A percentile compares a stretch with the other conserved stretches of the same genome.
Evolutionary conservation across 2,888 invertebrate genomes (phyloP).

Genomic region (Pachliopta kotzebuea): DNA sequence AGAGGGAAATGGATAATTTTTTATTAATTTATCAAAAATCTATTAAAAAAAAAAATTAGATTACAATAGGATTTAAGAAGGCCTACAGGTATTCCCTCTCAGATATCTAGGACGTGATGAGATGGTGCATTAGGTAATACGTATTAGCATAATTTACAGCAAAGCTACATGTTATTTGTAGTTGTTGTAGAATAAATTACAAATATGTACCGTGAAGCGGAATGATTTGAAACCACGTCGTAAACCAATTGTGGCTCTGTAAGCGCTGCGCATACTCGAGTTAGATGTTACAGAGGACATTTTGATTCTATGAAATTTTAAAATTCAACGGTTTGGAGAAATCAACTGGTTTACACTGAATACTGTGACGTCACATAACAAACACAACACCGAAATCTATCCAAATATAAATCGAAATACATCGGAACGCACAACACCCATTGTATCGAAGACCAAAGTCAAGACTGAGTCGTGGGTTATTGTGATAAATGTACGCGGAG

Average conservation of each 20-base stretch:
- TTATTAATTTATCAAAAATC: too few species aligned
- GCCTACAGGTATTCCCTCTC: too few species aligned
- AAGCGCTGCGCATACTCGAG: slow-evolving; percentile 72
- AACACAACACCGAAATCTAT: slow-evolving; percentile 39
- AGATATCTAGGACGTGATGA: too few species aligned
- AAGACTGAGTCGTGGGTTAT: slow-evolving; percentile 67
- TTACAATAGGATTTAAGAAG: too few species aligned
- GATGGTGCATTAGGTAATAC: too few species aligned
- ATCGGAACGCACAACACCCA: slow-evolving; percentile 58
- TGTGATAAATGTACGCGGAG: slow-evolving; percentile 66
- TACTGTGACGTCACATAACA: slow-evolving; percentile 37
- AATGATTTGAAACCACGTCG: slow-evolving; percentile 74
- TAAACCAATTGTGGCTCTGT: slow-evolving; percentile 71
- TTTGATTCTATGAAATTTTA: slow-evolving; percentile 45
- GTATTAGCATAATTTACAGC: too few species aligned
- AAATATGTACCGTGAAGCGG: slow-evolving; percentile 71
- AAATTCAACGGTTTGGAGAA: slow-evolving; percentile 9
- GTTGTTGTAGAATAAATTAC: slow-evolving; percentile 23
- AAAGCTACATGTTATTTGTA: too few species aligned
- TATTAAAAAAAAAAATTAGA: too few species aligned
- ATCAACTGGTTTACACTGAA: slow-evolving; percentile 10
- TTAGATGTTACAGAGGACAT: slow-evolving; percentile 76
- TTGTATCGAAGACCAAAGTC: slow-evolving; percentile 62
- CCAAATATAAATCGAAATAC: slow-evolving; percentile 40
- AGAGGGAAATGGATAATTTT: too few species aligned